phyloP scores from a whole-genome alignment of 2,888 invertebrate species.

The Plebejus anna region DNA sequence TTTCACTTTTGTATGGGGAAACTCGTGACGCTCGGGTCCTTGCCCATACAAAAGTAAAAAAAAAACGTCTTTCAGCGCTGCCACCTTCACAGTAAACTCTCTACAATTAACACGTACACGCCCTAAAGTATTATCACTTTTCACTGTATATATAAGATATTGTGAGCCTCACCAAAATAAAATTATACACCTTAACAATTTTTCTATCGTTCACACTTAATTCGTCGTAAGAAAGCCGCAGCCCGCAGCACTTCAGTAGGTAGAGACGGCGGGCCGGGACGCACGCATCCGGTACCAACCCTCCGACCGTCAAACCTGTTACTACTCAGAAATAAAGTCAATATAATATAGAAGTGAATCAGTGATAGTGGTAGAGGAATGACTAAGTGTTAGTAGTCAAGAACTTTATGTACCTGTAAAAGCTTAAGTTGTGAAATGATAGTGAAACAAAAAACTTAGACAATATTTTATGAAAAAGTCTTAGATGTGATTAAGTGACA shows the following conservation, averaged over 20 bases:
- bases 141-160: neutral
- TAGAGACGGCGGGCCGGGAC: conserved; percentile 19
- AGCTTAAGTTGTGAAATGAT: neutral
- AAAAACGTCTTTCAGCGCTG: too few species aligned
- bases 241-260: conserved; percentile 32
- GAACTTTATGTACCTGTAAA: neutral
- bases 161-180: neutral
- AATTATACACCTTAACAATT: neutral
- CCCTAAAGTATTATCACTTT: too few species aligned
- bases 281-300: neutral
- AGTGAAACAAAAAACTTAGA: neutral
- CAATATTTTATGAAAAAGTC: too few species aligned
- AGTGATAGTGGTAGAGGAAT: neutral
- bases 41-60: too few species aligned
- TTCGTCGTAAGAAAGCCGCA: conserved; percentile 36
- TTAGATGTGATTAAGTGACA: too few species aligned
- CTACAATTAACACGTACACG: too few species aligned
- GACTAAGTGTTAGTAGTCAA: neutral
- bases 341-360: neutral
- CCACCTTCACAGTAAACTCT: too few species aligned
- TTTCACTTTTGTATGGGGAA: too few species aligned
- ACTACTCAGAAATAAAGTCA: neutral
- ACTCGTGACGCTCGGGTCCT: too few species aligned
- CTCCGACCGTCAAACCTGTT: neutral
- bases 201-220: neutral